A percentile compares a stretch with the other conserved stretches of the same genome.
Conservation (phyloP, 2,113 vertebrate species). For the Geococcyx californianus region DNA sequence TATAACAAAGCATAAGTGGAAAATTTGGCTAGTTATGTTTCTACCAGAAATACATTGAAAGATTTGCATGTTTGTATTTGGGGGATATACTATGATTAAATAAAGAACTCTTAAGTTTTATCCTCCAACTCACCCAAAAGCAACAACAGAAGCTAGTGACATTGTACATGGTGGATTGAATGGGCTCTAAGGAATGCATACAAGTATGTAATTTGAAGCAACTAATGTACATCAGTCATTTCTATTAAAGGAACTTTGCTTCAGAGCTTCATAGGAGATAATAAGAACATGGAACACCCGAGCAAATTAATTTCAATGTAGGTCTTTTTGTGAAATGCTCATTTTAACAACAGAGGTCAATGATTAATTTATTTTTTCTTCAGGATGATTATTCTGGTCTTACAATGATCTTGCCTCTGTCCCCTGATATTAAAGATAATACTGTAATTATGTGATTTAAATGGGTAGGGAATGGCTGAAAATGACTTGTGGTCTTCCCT, state of each 20-base stretch:
- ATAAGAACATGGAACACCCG: constrained; percentile 25
- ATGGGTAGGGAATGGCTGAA: constrained; percentile 8
- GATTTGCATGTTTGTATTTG: not conserved
- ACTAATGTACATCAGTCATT: constrained; percentile 34
- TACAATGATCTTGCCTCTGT: not conserved
- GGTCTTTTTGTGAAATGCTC: not conserved
- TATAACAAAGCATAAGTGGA: not conserved
- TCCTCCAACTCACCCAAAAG: not conserved
- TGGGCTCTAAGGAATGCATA: not conserved
- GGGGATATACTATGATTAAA: not conserved
- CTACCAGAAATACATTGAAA: not conserved
- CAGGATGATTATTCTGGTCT: constrained; percentile 10
- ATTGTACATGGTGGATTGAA: not conserved
- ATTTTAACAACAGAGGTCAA: constrained; percentile 2
- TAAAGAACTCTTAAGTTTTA: not conserved
- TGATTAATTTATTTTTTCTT: constrained; percentile 45
- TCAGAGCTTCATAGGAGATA: not conserved
- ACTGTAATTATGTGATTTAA: constrained; percentile 10
- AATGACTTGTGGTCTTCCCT: constrained; percentile 33
- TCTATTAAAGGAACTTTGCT: constrained; percentile 40
- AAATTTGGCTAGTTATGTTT: not conserved
- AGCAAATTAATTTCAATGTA: constrained; percentile 39
- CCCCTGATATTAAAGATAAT: not conserved
- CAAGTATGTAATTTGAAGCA: constrained; percentile 36
- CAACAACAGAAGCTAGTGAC: not conserved